Evolutionary conservation across 2,113 vertebrate species (phyloP), one percentile per base, ranked within the genome.

Genomic region (Sebastes fasciatus): DNA sequence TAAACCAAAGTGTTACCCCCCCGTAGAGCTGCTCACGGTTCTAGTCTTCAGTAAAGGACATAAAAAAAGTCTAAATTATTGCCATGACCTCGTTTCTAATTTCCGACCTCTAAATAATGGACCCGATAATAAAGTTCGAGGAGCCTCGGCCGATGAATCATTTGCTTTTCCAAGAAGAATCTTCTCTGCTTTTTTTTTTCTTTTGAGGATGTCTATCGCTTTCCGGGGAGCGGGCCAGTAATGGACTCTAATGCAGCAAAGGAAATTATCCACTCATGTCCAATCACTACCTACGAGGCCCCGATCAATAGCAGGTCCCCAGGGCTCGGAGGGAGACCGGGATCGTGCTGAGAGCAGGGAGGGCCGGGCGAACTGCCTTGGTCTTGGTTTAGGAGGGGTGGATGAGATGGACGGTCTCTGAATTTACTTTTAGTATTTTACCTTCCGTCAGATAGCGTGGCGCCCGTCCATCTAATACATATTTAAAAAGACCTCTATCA

Each of bases 241-340:
- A 94, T 94, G 92, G 91, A 90, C 90, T 89, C 91, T 94, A 93
- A 94, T 93, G 93, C 91, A 94, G 86, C 91, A 90, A 92, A 94
- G 91, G 91, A 94, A 94, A 94, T 93, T 62, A 93, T 91, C 92
- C 91, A 91, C 94, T 93, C 92, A 89, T 71, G 92, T 91, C 91
- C 90, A 93, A 91, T 91, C 92, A 93, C 83, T 93, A 93, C 91
- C 94, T 92, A 91, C 52, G 83, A 90, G 86, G 89, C 84, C 13
- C 66, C 70, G 87, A 92, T 94, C 92, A 87, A 94, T 94, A 91
- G 6, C 86, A 76, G 88, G 77, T 82, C 91, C 90, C 91, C 60
- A 75, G 86, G 90, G 90, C 80, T 81, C 57, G 0, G 21, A 82
- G 69, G 88, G 91, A 90, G 87, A 76, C 74, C 74, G 43, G 86